Conservation (phyloP, 2,797 vertebrate species). For the Lagodon rhomboides region DNA sequence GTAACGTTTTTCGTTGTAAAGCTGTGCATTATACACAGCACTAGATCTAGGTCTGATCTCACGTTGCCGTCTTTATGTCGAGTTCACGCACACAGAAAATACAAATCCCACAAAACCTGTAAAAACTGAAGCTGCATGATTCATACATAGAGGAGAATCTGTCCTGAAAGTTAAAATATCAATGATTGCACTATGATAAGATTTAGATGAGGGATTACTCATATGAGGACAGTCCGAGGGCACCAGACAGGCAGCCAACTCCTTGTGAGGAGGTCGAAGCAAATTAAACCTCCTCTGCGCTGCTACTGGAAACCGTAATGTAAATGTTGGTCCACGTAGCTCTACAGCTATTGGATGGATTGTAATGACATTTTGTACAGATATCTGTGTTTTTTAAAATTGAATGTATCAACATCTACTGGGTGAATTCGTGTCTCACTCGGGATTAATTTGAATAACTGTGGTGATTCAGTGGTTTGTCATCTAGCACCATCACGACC, state of each 20-base stretch:
- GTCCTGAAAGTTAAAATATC: conserved; percentile 32
- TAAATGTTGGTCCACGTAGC: background rate
- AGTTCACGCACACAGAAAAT: conserved; percentile 20
- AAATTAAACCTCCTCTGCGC: no score
- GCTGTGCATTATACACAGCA: background rate
- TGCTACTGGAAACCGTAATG: background rate
- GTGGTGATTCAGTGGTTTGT: background rate
- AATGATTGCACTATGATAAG: conserved; percentile 32
- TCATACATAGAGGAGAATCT: conserved; percentile 22
- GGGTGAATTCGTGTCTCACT: background rate
- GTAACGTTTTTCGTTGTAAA: background rate
- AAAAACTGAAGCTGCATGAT: conserved; percentile 7
- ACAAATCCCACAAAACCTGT: conserved; percentile 14
- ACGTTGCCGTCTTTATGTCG: background rate
- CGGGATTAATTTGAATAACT: background rate
- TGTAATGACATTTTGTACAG: background rate
- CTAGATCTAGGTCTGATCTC: conserved; percentile 11
- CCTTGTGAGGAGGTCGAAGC: no score
- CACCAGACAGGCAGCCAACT: no score
- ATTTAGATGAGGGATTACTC: conserved; percentile 49
- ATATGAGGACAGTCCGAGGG: background rate
- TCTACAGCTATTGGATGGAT: background rate
- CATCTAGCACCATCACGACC: background rate
- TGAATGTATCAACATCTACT: background rate
- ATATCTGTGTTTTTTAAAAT: background rate